phyloP scores from a whole-genome alignment of 2,797 vertebrate species.

The Pelochelys cantorii region DNA sequence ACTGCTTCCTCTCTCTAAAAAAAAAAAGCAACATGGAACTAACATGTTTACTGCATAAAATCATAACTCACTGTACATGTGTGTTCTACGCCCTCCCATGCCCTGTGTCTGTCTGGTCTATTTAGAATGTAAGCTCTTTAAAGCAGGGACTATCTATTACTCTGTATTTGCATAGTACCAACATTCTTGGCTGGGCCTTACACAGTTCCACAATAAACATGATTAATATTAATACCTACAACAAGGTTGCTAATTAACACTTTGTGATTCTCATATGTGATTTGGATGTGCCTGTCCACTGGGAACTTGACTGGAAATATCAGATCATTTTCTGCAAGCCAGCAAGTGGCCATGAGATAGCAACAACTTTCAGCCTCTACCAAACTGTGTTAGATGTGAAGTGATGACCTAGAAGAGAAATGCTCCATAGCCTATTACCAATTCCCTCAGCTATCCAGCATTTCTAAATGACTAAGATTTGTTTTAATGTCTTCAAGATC shows the following conservation, averaged over 20 bases:
- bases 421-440: not conserved
- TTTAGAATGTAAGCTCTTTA: not conserved
- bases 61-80: not conserved
- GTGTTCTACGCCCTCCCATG: not conserved
- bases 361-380: not conserved
- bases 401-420: slow-evolving; percentile 1
- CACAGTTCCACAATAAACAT: not conserved
- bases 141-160: not conserved
- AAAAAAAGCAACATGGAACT: not conserved
- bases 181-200: no score
- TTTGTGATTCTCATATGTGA: not conserved
- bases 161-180: not conserved
- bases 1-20: not conserved
- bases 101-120: not conserved
- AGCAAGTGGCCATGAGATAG: not conserved
- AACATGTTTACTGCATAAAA: not conserved
- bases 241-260: not conserved
- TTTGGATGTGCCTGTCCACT: not conserved
- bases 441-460: slow-evolving; percentile 3
- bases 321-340: not conserved
- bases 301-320: not conserved
- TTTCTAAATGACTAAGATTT: not conserved
- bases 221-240: not conserved
- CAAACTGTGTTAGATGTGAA: not conserved
- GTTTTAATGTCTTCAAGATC: not conserved